These are phyloP conservation scores for Acronicta alni DNA, from an alignment of 2,888 invertebrate species.

Conservation along the genomic window DNA sequence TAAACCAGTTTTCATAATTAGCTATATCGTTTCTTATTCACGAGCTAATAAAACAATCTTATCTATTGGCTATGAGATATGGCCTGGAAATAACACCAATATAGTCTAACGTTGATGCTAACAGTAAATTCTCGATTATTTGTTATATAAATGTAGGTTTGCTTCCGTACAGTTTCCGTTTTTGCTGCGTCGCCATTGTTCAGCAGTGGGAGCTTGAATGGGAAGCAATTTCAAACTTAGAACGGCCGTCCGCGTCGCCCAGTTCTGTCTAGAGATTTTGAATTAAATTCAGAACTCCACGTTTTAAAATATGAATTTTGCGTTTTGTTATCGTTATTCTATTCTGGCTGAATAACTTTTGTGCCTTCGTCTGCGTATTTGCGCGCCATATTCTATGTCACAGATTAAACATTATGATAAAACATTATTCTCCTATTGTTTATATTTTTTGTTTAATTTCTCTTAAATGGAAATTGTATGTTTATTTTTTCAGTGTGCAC, in stretches of 20 bases:
- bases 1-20: too few relatives aligned
- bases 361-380: conserved; percentile 5
- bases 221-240: conserved; percentile 75
- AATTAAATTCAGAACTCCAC: conserved; percentile 50
- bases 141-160: conserved; percentile 41
- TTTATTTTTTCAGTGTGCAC: too few relatives aligned
- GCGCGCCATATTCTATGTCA: too few relatives aligned
- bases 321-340: conserved; percentile 28
- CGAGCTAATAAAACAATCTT: neutral
- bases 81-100: conserved; percentile 12
- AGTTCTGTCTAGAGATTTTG: conserved; percentile 47
- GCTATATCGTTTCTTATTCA: neutral
- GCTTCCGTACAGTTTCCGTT: conserved; percentile 48
- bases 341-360: conserved; percentile 27
- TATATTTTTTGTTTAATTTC: too few relatives aligned
- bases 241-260: conserved; percentile 47
- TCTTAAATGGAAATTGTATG: too few relatives aligned
- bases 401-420: too few relatives aligned
- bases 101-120: conserved; percentile 12
- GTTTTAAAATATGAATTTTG: conserved; percentile 48
- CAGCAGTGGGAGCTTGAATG: conserved; percentile 57
- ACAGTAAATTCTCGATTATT: conserved; percentile 28
- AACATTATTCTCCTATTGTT: too few relatives aligned
- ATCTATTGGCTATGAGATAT: neutral
- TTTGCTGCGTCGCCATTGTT: conserved; percentile 57